Evolutionary conservation across 2,797 vertebrate species (phyloP), one percentile per base, ranked within the genome.

Genomic region (Ceryle rudis): DNA sequence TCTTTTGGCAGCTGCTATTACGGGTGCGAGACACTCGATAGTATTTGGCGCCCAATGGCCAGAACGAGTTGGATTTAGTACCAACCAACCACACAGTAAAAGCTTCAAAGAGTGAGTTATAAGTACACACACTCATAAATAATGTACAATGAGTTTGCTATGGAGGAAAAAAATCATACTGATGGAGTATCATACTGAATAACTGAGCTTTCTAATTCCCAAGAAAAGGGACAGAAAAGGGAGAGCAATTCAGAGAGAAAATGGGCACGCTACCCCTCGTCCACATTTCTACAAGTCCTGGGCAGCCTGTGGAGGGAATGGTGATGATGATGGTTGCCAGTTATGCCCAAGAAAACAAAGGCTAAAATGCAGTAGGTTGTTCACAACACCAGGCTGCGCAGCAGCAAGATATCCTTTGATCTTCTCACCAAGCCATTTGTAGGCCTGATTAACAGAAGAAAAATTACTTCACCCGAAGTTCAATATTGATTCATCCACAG

Each of bases 341-440:
- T 31, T 23, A 47, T 4, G 5, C 10, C 58, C 6, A 11, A 81
- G 65, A 86, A 86, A 77, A 44, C 35, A n/a, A 35, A 49, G 7
- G 8, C 57, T 74, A 69, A 78, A 87, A 61, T 11, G 35, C 28
- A 81, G 74, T 0, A 21, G 22, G 13, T 52, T 80, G 62, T 64
- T 73, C 12, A 1, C 13, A 62, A 66, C 2, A 1, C 23, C 37
- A 26, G 22, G 10, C 39, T 75, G 55, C 1, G 0, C 26, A 61
- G 31, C 71, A 79, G 31, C 18, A 58, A 67, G 51, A 66, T 3
- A 77, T 1, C 54, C 49, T 85, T 8, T 18, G 25, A 77, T n/a
- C 26, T 61, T 61, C 66, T 35, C 67, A 66, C 26, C 33, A 42
- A 80, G 61, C 37, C 46, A 35, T 16, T 13, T 18, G 9, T 10